phyloP scores from a whole-genome alignment of 1,140 invertebrate genomes.

The Gonatopus flavifemur region DNA sequence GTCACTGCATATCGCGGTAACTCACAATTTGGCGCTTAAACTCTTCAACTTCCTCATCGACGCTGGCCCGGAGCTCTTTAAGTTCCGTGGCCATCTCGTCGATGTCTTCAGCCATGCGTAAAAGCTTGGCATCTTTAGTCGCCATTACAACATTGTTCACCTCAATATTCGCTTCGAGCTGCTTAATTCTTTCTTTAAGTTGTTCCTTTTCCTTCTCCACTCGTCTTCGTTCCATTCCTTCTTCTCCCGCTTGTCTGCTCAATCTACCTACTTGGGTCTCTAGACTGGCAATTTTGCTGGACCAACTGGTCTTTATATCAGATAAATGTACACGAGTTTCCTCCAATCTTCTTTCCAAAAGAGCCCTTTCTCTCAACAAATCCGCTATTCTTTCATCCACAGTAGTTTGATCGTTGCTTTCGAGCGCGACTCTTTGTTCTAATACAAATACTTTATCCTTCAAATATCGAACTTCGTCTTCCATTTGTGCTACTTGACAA shows the following conservation, averaged over 20 bases:
- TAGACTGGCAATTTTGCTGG: conserved; percentile 80
- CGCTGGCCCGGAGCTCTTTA: conserved; percentile 62
- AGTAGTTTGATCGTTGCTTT: conserved; percentile 56
- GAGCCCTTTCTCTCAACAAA: conserved; percentile 63
- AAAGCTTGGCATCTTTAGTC: conserved; percentile 72
- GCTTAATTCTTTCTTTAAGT: conserved; percentile 66
- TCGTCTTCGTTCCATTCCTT: conserved; percentile 74
- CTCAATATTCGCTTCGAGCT: conserved; percentile 69
- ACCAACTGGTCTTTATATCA: conserved; percentile 88
- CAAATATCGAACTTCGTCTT: conserved; percentile 67
- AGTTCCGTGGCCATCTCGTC: conserved; percentile 66
- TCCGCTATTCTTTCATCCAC: conserved; percentile 63
- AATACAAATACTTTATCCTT: conserved; percentile 68
- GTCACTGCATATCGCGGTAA: conserved; percentile 54
- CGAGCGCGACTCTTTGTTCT: conserved; percentile 60
- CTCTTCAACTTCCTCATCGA: conserved; percentile 65
- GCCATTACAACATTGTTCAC: conserved; percentile 69
- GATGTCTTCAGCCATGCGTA: conserved; percentile 64
- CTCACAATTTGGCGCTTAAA: conserved; percentile 70
- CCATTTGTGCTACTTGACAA: conserved; percentile 62
- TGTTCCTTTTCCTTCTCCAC: conserved; percentile 71
- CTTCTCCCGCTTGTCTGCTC: conserved; percentile 78
- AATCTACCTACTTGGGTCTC: conserved; percentile 81
- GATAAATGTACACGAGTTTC: conserved; percentile 82
- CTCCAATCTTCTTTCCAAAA: conserved; percentile 75